Evolutionary conservation across 2,113 vertebrate species (phyloP), one percentile per base, ranked within the genome.

Genomic region (Scortum barcoo): DNA sequence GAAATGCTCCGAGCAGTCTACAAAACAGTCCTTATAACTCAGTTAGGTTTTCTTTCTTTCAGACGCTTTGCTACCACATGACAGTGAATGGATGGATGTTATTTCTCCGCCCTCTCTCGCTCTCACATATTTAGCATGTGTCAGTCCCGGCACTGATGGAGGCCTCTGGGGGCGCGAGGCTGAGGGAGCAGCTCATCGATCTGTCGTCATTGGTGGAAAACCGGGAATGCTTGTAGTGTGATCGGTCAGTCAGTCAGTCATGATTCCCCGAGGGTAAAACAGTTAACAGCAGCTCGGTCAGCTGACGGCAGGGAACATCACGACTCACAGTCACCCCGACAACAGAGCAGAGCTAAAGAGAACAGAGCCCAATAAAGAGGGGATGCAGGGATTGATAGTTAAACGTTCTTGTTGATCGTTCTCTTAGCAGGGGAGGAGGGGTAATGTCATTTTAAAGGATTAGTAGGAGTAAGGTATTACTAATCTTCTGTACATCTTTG

Each of bases 281-380:
- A 1, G 33, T 44, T 38, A 36, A 77, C 62, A 70, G 68, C 65
- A 42, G 74, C 53, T 50, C 12, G 0, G 65, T 85, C 78, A 88
- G 78, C 81, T 88, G 86, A 88, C 16, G 0, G 33, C 68, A 61
- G 44, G 51, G 14, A 44, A 75, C 38, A 54, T 11, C 2, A 24
- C 10, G 4, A 74, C 57, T 30, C 53, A 6, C 56, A 51, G 44
- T 51, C 66, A 30, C 33, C 33, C 4, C 1, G 12, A 38, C 58
- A 58, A 4, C 28, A 48, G 11, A 12, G 44, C 57, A n/a, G 7
- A 3, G 22, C 8, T 19, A 4, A 3, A 26, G 5, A n/a, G 4
- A 50, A 58, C 12, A 16, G 1, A 63, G 14, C 0, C 53, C 2
- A 61, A 17, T 4, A 33, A 62, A 14, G 33, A 36, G 33, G 33